Evolutionary conservation across 2,797 vertebrate genomes (phyloP).

Genomic region (Choloepus didactylus): DNA sequence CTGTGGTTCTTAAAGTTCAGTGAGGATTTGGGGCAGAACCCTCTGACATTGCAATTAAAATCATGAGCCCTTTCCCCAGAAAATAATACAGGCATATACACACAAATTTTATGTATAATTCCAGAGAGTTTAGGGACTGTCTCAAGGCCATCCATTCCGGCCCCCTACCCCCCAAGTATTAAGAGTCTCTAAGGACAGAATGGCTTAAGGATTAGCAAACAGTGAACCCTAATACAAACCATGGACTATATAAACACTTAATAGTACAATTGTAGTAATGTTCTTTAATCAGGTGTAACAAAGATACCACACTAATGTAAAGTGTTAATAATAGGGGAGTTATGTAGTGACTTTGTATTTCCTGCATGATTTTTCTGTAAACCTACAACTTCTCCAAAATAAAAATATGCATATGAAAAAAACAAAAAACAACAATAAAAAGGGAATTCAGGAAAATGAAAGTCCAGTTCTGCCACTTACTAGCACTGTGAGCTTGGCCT

Average conservation of each 20-base stretch:
- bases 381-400: too few relatives aligned
- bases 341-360: too few relatives aligned
- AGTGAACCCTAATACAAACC: too few relatives aligned
- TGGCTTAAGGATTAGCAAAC: background rate
- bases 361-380: too few relatives aligned
- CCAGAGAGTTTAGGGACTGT: background rate
- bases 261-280: too few relatives aligned
- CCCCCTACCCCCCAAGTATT: background rate
- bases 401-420: too few relatives aligned
- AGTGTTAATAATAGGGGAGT: too few relatives aligned
- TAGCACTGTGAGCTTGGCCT: background rate
- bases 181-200: background rate
- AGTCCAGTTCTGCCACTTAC: background rate
- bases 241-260: too few relatives aligned
- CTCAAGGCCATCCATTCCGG: background rate
- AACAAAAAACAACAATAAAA: background rate
- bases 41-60: constrained; percentile 13
- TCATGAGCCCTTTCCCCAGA: background rate
- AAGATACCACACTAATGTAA: too few relatives aligned
- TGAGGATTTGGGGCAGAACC: background rate
- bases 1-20: background rate
- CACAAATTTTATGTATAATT: background rate
- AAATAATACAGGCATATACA: background rate
- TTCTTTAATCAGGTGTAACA: too few relatives aligned
- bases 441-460: background rate